Conservation (phyloP, 2,113 vertebrate genomes). For the Tachysurus vachellii region DNA sequence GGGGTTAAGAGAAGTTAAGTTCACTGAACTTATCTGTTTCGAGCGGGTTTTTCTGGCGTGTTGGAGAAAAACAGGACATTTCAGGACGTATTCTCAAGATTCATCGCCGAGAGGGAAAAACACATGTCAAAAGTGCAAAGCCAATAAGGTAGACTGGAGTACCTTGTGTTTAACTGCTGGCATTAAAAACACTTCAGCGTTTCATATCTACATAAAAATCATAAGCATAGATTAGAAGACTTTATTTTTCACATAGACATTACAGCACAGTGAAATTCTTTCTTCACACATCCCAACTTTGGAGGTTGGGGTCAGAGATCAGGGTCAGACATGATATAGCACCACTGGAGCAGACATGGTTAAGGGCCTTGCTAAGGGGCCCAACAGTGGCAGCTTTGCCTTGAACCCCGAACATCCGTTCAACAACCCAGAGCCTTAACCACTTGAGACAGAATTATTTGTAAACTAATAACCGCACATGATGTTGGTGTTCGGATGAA, state of each 20-base stretch:
- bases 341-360: too few species aligned
- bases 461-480: background rate
- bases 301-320: too few species aligned
- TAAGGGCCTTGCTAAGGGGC: too few species aligned
- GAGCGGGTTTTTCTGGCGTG: background rate
- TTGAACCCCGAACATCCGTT: background rate
- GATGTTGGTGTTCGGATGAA: background rate
- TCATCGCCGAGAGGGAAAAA: background rate
- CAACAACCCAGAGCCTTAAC: too few species aligned
- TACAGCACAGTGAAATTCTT: too few species aligned
- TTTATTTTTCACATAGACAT: too few species aligned
- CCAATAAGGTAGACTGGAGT: background rate
- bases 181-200: background rate
- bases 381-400: too few species aligned
- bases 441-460: background rate
- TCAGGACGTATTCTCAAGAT: background rate
- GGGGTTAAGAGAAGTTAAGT: slow-evolving; percentile 6
- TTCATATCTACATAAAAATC: background rate
- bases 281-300: too few species aligned
- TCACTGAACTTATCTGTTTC: slow-evolving; percentile 2
- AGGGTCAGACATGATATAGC: too few species aligned
- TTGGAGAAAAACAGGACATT: background rate
- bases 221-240: background rate
- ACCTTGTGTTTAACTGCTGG: background rate
- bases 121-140: background rate